Evolutionary conservation across 2,797 vertebrate species (phyloP), one percentile per base, ranked within the genome.

Genomic region (Apogon hyalosoma): DNA sequence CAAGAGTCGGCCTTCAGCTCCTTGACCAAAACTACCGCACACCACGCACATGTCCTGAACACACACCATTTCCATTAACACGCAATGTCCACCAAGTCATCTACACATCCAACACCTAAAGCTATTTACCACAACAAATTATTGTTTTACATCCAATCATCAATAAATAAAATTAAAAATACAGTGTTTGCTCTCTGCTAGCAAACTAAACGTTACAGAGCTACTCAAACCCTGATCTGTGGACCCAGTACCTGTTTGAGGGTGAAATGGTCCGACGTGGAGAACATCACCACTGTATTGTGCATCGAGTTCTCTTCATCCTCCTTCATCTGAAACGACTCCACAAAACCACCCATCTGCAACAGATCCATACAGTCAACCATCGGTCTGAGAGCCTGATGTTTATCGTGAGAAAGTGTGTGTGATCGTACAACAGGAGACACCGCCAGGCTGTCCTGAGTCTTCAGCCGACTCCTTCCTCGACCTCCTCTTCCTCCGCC

Each of bases 281-380:
- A 99, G 90, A 99, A 99, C 87, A 99, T 91, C 57, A 99, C 97
- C 65, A 99, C 96, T 0, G 98, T 99, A 82, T 98, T 99, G 91
- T 99, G 98, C 98, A 99, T 99, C 0, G 95, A 94, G 88, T 96
- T 99, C 86, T 99, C 98, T 84, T 99, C 98, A 28, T 99, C 97
- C 8, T 99, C 97, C 83, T 97, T 98, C 6, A 87, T 91, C 71
- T 94, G 91, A 39, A 94, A 93, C 21, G 93, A 80, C 68, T 98
- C 96, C 82, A 94, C 83, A 16, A 90, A 87, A 12, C 74, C 51
- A 52, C 39, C 50, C 90, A 28, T 28, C 24, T 90, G 56, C 61
- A 1, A 33, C 11, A 61, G 1, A 36, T 4, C 59, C 1, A 46
- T 5, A 6, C 11, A 16, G 2, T 0, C 6, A 28, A 28, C 4